Evolutionary conservation across 1,140 invertebrate genomes (phyloP).

Genomic region (Asbolus verrucosus): DNA sequence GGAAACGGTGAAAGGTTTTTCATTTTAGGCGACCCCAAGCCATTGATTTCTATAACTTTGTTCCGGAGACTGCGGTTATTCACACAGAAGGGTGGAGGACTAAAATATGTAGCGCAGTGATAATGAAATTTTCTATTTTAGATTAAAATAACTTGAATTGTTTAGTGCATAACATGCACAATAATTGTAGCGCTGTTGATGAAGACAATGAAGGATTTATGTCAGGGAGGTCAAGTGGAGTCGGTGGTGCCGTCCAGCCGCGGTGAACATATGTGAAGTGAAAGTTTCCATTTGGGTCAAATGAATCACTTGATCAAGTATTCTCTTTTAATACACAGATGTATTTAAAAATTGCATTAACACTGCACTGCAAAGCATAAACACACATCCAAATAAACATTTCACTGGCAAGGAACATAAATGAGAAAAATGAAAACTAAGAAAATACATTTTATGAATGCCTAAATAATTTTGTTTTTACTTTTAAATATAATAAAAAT

Average conservation of each 20-base stretch:
- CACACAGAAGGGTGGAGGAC: not conserved
- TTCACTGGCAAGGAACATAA: too few species aligned
- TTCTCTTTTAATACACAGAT: not conserved
- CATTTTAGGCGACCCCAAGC: not conserved
- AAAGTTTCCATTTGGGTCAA: constrained; percentile 44
- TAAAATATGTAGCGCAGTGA: too few species aligned
- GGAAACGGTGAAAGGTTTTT: constrained; percentile 1
- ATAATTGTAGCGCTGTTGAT: not conserved
- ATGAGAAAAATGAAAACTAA: too few species aligned
- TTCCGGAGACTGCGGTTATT: not conserved
- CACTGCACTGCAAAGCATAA: too few species aligned
- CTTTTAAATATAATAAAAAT: too few species aligned
- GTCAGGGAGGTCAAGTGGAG: constrained; percentile 35
- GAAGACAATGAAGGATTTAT: constrained; percentile 30
- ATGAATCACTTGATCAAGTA: constrained; percentile 33
- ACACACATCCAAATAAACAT: too few species aligned
- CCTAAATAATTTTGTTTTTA: too few species aligned
- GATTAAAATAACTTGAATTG: not conserved
- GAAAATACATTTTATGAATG: too few species aligned
- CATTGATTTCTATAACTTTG: not conserved
- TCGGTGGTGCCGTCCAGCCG: constrained; percentile 32
- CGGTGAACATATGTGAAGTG: constrained; percentile 33
- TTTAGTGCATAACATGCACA: too few species aligned
- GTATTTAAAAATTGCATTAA: too few species aligned
- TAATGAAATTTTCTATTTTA: too few species aligned